These are phyloP conservation scores for Argyra leucocephala DNA, from an alignment of 2,888 invertebrate genomes.

Conservation along the genomic window DNA sequence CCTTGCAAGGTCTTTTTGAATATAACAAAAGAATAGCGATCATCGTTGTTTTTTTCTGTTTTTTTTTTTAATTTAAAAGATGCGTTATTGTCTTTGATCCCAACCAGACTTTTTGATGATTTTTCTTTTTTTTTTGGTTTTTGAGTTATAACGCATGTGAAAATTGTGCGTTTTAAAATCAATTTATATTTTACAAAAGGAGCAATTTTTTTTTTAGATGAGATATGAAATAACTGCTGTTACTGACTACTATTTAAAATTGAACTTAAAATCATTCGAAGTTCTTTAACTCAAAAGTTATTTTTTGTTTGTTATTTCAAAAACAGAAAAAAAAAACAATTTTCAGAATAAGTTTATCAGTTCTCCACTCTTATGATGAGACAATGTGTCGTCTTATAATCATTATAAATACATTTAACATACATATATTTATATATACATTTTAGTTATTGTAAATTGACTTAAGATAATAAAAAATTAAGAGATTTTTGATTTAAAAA, in stretches of 20 bases:
- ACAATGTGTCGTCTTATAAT: conserved; percentile 1
- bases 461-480: background rate
- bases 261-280: too few relatives aligned
- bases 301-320: too few relatives aligned
- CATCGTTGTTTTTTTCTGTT: too few relatives aligned
- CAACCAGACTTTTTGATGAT: background rate
- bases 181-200: conserved; percentile 2
- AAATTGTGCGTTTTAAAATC: conserved; percentile 6
- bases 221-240: too few relatives aligned
- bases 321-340: too few relatives aligned
- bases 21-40: background rate
- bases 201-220: too few relatives aligned
- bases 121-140: background rate
- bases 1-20: too few relatives aligned
- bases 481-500: background rate
- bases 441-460: background rate
- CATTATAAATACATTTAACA: background rate
- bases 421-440: background rate
- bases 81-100: conserved; percentile 1
- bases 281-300: too few relatives aligned
- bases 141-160: background rate
- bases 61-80: background rate
- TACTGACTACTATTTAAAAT: too few relatives aligned
- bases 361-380: background rate
- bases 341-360: too few relatives aligned